These are phyloP conservation scores for Choloepus didactylus DNA, from an alignment of 2,797 vertebrate genomes.

Conservation along the genomic window DNA sequence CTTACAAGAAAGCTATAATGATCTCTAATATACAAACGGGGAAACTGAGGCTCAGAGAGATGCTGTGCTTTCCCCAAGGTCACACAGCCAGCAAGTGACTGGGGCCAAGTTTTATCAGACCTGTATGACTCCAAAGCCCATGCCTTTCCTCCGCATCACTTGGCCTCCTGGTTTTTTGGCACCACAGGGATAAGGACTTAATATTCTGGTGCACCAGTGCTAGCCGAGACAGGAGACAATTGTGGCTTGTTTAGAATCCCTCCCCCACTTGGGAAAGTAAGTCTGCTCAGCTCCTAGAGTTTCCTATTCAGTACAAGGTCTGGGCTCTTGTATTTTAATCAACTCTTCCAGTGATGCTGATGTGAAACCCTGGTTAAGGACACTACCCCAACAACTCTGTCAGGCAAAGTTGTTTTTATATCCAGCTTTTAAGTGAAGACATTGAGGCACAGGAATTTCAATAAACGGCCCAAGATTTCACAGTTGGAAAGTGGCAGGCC, in stretches of 20 bases:
- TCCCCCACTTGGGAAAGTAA: slow-evolving; percentile 21
- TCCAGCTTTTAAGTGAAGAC: slow-evolving; percentile 1
- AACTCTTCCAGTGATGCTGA: background rate
- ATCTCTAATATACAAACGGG: background rate
- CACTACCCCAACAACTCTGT: background rate
- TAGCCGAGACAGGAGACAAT: background rate
- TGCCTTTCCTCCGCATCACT: background rate
- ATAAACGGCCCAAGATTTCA: background rate
- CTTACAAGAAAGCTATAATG: background rate
- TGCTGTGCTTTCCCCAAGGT: background rate
- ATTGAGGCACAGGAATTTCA: background rate
- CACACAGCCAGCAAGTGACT: background rate
- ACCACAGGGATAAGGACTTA: slow-evolving; percentile 13
- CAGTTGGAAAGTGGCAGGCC: background rate
- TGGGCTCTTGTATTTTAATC: slow-evolving; percentile 36
- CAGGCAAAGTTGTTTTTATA: background rate
- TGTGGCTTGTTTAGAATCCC: slow-evolving; percentile 28
- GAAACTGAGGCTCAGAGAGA: slow-evolving; percentile 43
- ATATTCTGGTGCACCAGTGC: slow-evolving; percentile 36
- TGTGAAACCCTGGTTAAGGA: background rate
- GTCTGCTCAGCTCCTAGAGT: background rate
- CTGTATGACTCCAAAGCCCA: background rate
- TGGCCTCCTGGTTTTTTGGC: slow-evolving; percentile 48
- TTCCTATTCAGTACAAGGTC: background rate
- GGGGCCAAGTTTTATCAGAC: background rate